These are phyloP conservation scores for Clarias gariepinus DNA, from an alignment of 2,113 vertebrate genomes.

Conservation along the genomic window DNA sequence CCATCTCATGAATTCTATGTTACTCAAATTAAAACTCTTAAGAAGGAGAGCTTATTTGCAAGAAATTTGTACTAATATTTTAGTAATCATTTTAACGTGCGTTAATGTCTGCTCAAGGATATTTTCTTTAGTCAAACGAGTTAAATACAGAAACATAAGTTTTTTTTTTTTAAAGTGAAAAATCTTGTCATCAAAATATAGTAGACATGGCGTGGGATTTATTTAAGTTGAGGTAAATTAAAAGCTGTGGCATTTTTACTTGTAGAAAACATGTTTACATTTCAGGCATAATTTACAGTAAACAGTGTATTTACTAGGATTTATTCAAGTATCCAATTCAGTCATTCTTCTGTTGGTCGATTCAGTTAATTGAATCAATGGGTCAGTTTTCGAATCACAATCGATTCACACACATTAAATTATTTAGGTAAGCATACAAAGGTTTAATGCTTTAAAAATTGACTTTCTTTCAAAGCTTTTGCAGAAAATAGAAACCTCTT, in stretches of 20 bases:
- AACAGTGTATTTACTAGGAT: neutral
- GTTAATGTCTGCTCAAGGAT: no score
- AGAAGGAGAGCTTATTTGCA: no score
- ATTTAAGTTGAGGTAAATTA: neutral
- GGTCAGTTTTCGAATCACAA: no score
- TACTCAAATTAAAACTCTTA: neutral
- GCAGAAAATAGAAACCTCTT: no score
- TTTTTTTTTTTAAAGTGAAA: neutral
- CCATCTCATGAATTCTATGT: conserved; percentile 6
- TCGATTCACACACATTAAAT: no score
- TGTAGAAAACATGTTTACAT: neutral
- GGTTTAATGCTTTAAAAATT: no score
- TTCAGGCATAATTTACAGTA: neutral
- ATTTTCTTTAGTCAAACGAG: neutral
- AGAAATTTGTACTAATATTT: neutral
- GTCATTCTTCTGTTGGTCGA: no score
- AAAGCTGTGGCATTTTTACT: neutral
- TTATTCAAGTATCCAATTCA: neutral
- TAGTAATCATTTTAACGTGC: neutral
- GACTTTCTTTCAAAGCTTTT: no score
- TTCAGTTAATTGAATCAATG: no score
- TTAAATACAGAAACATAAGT: neutral
- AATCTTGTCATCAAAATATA: neutral
- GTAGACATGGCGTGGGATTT: neutral
- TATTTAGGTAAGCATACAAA: no score